Conservation (phyloP, 2,113 vertebrate species). For the Corvus moneduloides region DNA sequence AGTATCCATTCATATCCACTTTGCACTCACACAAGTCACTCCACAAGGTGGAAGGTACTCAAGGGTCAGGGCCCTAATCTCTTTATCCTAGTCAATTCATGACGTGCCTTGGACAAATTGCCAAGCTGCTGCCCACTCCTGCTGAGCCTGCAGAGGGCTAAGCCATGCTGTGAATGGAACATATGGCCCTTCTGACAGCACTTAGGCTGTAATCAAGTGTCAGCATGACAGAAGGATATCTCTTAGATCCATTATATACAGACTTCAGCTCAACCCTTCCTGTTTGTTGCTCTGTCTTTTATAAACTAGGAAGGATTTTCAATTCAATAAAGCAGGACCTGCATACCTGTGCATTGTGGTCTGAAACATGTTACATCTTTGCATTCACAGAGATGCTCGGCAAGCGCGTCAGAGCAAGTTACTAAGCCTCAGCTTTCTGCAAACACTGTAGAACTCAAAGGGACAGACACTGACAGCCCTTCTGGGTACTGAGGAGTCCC, state of each 20-base stretch:
- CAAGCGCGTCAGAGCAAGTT: not conserved
- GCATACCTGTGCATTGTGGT: rapidly evolving
- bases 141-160: not conserved
- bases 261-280: not conserved
- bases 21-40: not conserved
- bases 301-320: conserved; percentile 3
- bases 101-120: conserved; percentile 18
- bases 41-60: not conserved
- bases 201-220: conserved; percentile 38
- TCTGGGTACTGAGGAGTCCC: not conserved
- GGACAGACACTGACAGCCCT: not conserved
- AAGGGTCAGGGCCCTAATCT: conserved; percentile 39
- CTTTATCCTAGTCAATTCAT: conserved; percentile 48
- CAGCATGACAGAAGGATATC: conserved; percentile 19
- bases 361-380: not conserved
- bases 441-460: not conserved
- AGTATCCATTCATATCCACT: not conserved
- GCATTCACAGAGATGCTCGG: not conserved
- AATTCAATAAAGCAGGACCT: not conserved
- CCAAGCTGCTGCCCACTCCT: not conserved
- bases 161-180: conserved; percentile 4
- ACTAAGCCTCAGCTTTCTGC: not conserved
- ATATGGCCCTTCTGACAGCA: conserved; percentile 41
- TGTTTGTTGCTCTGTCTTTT: conserved; percentile 18
- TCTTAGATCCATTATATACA: conserved; percentile 31